Base-by-base conservation (phyloP, 2,797 vertebrate genomes). In the Danio tinwini region DNA sequence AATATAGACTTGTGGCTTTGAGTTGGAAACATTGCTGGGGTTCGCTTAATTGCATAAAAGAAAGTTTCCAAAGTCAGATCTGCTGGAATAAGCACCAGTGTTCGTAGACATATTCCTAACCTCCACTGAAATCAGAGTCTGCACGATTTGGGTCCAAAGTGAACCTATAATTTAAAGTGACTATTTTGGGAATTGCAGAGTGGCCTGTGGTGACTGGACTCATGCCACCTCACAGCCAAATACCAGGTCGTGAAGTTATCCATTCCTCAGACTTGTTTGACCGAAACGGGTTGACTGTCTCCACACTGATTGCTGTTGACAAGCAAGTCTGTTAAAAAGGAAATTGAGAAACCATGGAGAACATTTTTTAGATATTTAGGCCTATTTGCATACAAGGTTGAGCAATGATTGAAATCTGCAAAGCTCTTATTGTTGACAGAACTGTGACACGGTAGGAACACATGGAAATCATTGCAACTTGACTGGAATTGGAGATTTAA, bases 111-210 rank as follows among this genome's bases (percentile, higher is more conserved):
- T 81, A 89, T 90, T 89, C 86, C 86, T 76, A 69, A 63, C 73
- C 45, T 67, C 61, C 29, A 83, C 80, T 72, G 19, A 80, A 80
- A 81, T 82, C 65, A 70, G 49, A 86, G 89, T 86, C 85, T 90
- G 89, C 90, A 92, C 89, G 88, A 87, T 90, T 88, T 88, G 86
- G 87, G 86, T 86, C 86, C 81, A 87, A 82, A 78, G 75, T 80
- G 87, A 90, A 90, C 90, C 88, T 92, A 91, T 90, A 92, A 93
- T 93, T 93, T 91, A 56, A 86, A 86, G 58, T 9, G 79, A 75
- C 90, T 94, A 93, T 94, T 94, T 93, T 90, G 86, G 84, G 92
- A 89, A 85, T 67, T 11, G 74, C 81, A 85, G 88, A 88, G 80
- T 86, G 88, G 86, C 86, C 85, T 90, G 89, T 91, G 91, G 91